Conservation (phyloP, 2,113 vertebrate species). For the Prionailurus bengalensis region DNA sequence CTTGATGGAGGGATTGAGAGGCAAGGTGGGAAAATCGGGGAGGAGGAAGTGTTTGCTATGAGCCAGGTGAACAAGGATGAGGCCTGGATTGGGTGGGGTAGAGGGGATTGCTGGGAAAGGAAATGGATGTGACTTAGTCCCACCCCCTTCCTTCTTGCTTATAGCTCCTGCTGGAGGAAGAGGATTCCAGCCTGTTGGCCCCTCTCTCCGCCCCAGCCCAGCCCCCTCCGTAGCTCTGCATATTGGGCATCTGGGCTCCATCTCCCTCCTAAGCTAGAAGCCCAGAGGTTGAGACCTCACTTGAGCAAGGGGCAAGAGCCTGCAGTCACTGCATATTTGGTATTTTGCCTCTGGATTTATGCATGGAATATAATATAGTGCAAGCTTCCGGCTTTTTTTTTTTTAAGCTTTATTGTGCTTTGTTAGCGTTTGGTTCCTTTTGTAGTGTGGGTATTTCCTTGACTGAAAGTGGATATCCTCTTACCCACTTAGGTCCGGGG, state of each 20-base stretch:
- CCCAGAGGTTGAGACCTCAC: background rate
- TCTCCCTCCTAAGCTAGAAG: constrained; percentile 79
- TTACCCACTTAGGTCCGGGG: background rate
- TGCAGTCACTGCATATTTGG: constrained; percentile 7
- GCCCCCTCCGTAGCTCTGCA: constrained; percentile 77
- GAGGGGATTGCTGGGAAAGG: background rate
- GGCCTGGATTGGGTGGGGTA: background rate
- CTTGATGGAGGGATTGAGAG: background rate
- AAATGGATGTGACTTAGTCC: background rate
- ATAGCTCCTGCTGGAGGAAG: constrained; percentile 74
- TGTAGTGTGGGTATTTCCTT: constrained; percentile 52
- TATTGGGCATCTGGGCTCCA: constrained; percentile 75
- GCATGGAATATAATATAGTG: constrained; percentile 55
- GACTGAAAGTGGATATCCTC: background rate
- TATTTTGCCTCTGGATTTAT: constrained; percentile 62
- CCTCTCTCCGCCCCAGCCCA: constrained; percentile 61
- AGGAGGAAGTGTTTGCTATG: background rate
- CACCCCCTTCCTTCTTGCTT: constrained; percentile 35
- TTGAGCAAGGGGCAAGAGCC: background rate
- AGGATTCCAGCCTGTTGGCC: constrained; percentile 70
- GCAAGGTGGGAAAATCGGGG: background rate
- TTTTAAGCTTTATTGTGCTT: constrained; percentile 34
- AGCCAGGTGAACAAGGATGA: background rate
- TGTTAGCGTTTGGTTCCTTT: constrained; percentile 61
- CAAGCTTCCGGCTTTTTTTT: constrained; percentile 8